phyloP scores from a whole-genome alignment of 2,113 vertebrate species.

The Motacilla alba region DNA sequence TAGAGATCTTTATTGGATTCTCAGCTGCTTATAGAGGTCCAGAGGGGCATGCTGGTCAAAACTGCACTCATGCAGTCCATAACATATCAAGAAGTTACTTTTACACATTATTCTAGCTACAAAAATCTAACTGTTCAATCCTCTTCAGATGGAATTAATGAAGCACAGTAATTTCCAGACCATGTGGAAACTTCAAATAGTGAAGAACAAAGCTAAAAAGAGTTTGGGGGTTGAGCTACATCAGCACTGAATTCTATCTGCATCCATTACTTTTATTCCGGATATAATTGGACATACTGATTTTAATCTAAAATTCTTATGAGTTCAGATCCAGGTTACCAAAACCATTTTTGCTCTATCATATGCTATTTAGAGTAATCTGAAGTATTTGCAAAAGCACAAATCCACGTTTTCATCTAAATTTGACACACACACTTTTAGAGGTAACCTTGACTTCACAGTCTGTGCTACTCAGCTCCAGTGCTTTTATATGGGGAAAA shows the following conservation, averaged over 20 bases:
- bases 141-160: constrained; percentile 24
- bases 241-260: background rate
- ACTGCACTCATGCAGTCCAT: background rate
- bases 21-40: background rate
- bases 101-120: background rate
- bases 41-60: background rate
- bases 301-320: background rate
- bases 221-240: background rate
- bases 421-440: background rate
- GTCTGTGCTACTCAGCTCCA: background rate
- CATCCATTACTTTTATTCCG: constrained; percentile 9
- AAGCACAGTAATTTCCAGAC: constrained; percentile 20
- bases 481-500: background rate
- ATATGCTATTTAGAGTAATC: background rate
- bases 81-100: background rate
- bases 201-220: constrained; percentile 10
- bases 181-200: constrained; percentile 14
- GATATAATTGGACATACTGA: background rate
- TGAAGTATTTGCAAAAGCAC: background rate
- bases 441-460: background rate
- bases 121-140: background rate
- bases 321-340: background rate
- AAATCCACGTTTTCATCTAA: background rate
- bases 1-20: background rate
- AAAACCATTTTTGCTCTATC: background rate